These are phyloP conservation scores for Elephantulus edwardii DNA, from an alignment of 2,113 vertebrate species.

Conservation along the genomic window DNA sequence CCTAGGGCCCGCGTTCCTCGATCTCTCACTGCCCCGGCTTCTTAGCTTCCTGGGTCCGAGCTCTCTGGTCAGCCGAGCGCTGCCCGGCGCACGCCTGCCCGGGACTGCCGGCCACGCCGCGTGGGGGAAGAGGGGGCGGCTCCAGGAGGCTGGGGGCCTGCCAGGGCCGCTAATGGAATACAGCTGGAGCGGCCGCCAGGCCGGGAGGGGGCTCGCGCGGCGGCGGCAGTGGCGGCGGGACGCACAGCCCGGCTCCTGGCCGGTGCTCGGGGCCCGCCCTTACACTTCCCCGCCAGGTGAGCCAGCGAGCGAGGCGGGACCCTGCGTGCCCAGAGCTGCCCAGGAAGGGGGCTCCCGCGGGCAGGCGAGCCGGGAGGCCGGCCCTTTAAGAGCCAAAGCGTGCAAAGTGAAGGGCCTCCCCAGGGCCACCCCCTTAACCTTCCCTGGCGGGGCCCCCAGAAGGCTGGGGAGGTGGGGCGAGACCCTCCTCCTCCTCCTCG, in stretches of 20 bases:
- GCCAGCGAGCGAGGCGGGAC: constrained; percentile 49
- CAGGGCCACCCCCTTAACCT: constrained; percentile 4
- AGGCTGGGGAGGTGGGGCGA: not conserved
- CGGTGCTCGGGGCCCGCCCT: constrained; percentile 50
- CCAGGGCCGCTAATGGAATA: constrained; percentile 77
- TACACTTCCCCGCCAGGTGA: constrained; percentile 68
- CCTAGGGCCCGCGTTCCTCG: not conserved
- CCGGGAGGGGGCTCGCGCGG: constrained; percentile 33
- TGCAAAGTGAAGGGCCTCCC: constrained; percentile 38
- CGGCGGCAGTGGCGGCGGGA: constrained; percentile 13
- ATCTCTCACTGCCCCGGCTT: not conserved
- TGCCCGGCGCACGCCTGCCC: constrained; percentile 20
- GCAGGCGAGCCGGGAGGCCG: not conserved
- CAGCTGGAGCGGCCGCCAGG: constrained; percentile 71
- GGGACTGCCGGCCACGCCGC: constrained; percentile 55
- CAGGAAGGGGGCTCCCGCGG: constrained; percentile 49
- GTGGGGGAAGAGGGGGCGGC: constrained; percentile 69
- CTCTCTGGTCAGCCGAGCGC: constrained; percentile 24
- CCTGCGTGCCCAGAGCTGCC: constrained; percentile 69
- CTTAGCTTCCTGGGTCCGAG: not conserved
- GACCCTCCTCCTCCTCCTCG: constrained; percentile 61
- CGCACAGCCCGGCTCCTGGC: constrained; percentile 5
- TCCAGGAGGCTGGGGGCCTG: constrained; percentile 71
- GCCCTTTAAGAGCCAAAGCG: constrained; percentile 51
- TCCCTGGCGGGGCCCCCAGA: constrained; percentile 33